Conservation (phyloP, 2,113 vertebrate genomes). For the Megaleporinus macrocephalus region DNA sequence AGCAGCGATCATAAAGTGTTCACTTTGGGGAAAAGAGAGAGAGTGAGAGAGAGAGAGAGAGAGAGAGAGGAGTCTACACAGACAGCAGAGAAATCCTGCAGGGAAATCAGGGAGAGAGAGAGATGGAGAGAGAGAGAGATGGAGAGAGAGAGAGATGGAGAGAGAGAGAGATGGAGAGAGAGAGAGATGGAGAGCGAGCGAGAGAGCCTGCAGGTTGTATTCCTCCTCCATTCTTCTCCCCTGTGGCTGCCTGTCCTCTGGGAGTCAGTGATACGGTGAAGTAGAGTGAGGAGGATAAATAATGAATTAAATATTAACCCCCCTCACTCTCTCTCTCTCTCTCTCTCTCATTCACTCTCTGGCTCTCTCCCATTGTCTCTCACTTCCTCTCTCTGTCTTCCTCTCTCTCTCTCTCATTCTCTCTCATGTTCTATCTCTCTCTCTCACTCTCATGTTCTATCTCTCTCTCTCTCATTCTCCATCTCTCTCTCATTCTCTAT, state of each 20-base stretch:
- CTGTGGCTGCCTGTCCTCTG: conserved; percentile 52
- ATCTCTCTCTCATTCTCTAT: conserved; percentile 4
- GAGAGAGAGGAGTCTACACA: conserved; percentile 2
- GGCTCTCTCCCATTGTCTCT: conserved; percentile 1
- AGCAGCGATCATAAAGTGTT: conserved; percentile 70
- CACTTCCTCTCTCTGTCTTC: neutral
- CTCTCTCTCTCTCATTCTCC: conserved; percentile 49
- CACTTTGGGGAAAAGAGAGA: conserved; percentile 33
- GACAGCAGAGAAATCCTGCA: conserved; percentile 24
- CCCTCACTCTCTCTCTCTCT: conserved; percentile 43
- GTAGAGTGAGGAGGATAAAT: conserved; percentile 46
- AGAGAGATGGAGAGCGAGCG: neutral
- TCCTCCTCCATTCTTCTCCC: conserved; percentile 57
- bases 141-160: neutral
- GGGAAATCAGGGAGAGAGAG: conserved; percentile 26
- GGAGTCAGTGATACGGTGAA: conserved; percentile 62
- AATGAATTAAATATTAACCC: conserved; percentile 66
- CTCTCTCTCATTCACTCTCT: no score
- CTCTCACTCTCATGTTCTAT: conserved; percentile 27
- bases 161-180: neutral
- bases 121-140: neutral
- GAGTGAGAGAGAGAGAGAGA: neutral
- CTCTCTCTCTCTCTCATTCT: conserved; percentile 48
- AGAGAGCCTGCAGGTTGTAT: conserved; percentile 18
- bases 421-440: no score